Evolutionary conservation across 2,113 vertebrate species (phyloP).

Genomic region (Sciurus niger): DNA sequence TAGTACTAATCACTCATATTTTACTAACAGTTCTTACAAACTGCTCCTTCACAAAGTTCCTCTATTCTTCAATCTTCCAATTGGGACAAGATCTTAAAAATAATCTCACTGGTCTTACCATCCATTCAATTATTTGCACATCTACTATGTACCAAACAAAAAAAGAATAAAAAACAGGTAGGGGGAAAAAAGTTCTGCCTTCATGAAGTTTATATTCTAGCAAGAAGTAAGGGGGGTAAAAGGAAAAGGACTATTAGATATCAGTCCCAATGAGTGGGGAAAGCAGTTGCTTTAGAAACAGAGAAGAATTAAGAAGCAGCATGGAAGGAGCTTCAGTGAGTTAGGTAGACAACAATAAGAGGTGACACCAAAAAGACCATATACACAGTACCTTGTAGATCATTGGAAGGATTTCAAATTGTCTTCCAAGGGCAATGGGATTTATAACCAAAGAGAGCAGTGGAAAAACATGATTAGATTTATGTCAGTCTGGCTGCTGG

Average conservation of each 20-base stretch:
- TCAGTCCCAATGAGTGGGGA: neutral
- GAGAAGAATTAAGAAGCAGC: neutral
- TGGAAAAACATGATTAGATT: neutral
- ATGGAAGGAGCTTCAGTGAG: neutral
- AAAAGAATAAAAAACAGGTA: neutral
- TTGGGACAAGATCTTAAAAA: neutral
- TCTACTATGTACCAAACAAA: neutral
- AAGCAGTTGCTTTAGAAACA: neutral
- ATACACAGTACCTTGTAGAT: neutral
- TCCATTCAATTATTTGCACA: neutral
- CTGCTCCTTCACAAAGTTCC: neutral
- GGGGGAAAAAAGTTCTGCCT: neutral
- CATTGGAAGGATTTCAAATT: neutral
- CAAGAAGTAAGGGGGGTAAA: neutral
- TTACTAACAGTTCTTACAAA: neutral
- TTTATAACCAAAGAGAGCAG: neutral
- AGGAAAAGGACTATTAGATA: neutral
- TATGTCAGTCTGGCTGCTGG: neutral
- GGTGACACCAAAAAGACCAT: neutral
- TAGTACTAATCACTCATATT: neutral
- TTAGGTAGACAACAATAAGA: neutral
- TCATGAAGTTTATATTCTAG: neutral
- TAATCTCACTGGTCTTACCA: neutral
- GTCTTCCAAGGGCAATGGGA: neutral
- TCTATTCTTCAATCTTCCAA: neutral